phyloP scores from a whole-genome alignment of 1,140 invertebrate genomes.

The Homarus americanus region DNA sequence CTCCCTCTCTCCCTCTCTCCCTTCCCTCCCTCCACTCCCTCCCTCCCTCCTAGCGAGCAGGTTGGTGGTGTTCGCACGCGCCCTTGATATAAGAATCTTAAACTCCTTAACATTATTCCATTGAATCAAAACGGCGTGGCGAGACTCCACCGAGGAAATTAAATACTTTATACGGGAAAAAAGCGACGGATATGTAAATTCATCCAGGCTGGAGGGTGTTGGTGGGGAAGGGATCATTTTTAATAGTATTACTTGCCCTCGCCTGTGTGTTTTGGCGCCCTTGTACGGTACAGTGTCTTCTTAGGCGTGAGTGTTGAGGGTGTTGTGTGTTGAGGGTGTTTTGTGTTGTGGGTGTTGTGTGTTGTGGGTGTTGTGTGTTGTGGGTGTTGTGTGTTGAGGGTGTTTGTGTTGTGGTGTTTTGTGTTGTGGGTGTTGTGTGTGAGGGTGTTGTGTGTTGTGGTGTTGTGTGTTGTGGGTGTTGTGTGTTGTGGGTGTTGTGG shows the following conservation, averaged over 20 bases:
- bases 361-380: too few relatives aligned
- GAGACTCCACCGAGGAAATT: conserved; percentile 36
- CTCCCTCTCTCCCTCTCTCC: background rate
- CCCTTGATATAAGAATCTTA: conserved; percentile 31
- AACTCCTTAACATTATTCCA: conserved; percentile 57
- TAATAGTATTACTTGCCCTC: conserved; percentile 26
- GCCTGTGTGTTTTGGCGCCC: too few relatives aligned
- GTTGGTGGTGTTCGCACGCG: conserved; percentile 2
- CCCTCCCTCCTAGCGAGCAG: background rate
- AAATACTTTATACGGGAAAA: conserved; percentile 54
- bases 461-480: too few relatives aligned
- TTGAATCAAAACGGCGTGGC: conserved; percentile 36
- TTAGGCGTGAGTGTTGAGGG: too few relatives aligned
- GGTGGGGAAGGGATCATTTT: conserved; percentile 47
- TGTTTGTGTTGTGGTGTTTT: background rate
- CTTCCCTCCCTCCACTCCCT: background rate
- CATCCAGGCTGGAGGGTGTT: background rate
- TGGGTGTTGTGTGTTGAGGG: too few relatives aligned
- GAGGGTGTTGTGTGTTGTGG: too few relatives aligned
- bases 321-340: too few relatives aligned
- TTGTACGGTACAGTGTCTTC: too few relatives aligned
- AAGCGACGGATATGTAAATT: conserved; percentile 47
- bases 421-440: background rate
- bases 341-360: too few relatives aligned
- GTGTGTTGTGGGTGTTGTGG: too few relatives aligned